Evolutionary conservation across 2,797 vertebrate species (phyloP), one percentile per base, ranked within the genome.

Genomic region (Mus caroli): DNA sequence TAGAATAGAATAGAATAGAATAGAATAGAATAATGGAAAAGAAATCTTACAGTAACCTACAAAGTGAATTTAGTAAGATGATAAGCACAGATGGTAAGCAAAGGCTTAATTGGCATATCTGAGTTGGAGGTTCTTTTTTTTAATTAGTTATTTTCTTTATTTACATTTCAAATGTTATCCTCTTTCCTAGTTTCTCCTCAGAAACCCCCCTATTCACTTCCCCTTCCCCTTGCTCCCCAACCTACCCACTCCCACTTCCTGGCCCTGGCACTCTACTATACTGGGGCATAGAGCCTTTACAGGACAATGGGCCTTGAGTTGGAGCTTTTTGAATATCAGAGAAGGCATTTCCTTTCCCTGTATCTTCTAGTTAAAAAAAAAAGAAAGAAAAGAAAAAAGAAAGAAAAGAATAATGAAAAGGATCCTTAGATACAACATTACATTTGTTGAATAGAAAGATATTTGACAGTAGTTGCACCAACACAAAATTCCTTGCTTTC

Each of bases 51-150:
- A 43, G 52, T 90, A 92, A 93, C 24, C 13, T 54, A 85, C 11
- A 92, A 77, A 88, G 54, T 94, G 31, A 89, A 26, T 40, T 83
- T 75, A 71, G 34, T 12, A 83, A 71, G 37, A 54, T 92, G 17
- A 77, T 17, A 62, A 17, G 69, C 3, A 37, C 64, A 43, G 40
- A 43, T 37, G 34, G 56, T 40, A 78, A 34, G 67, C 37, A 92
- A 95, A 95, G 20, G 17, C 22, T 76, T 69, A 89, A 52, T 40
- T 71, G 54, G 60, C 43, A 28, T 56, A 43, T 17, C 2, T 76
- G 86, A 90, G 1, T 58, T 92, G 50, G 67, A 46, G 7, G 6
- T 6, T 46, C 9, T 46, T 46, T 46, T 46, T 46, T 46, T 46
- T 46, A 46, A 46, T 10, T 46, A 46, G 9, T 7, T 46, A 46